Evolutionary conservation across 1,140 invertebrate species (phyloP).

Genomic region (Vanessa atalanta): DNA sequence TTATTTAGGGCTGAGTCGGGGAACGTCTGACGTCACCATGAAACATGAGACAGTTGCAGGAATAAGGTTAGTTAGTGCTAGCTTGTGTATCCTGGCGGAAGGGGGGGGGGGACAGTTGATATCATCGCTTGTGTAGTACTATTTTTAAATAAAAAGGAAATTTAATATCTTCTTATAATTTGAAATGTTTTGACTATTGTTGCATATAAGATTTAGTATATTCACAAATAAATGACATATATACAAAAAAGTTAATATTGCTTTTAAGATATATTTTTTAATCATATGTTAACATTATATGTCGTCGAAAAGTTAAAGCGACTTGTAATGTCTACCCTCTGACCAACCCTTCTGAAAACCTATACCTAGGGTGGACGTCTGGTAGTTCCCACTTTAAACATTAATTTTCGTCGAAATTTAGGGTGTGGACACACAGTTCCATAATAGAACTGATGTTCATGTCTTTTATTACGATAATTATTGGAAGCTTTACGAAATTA

Average conservation of each 20-base stretch:
- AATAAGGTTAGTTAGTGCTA: neutral
- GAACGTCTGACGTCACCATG: neutral
- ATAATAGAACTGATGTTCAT: neutral
- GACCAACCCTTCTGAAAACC: conserved; percentile 1
- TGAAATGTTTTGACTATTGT: neutral
- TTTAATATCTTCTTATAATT: neutral
- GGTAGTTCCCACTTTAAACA: neutral
- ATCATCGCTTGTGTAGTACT: neutral
- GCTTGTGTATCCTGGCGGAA: neutral
- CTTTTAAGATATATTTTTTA: neutral
- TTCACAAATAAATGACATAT: no score
- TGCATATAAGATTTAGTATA: no score
- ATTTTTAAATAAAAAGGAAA: neutral
- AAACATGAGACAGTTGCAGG: neutral
- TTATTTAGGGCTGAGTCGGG: neutral
- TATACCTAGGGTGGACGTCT: conserved; percentile 4
- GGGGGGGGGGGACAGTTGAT: neutral
- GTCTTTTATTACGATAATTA: no score
- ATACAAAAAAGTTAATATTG: no score
- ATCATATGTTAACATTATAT: neutral
- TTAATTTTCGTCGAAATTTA: conserved; percentile 7
- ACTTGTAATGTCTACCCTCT: neutral
- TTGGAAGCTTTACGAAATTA: no score
- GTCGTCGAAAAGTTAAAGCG: neutral
- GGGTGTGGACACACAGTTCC: neutral